Percentiles rank a stretch among this genome's conserved stretches.
These are phyloP conservation scores for Pardalotus punctatus DNA, from an alignment of 2,113 vertebrate species.

Conservation along the genomic window DNA sequence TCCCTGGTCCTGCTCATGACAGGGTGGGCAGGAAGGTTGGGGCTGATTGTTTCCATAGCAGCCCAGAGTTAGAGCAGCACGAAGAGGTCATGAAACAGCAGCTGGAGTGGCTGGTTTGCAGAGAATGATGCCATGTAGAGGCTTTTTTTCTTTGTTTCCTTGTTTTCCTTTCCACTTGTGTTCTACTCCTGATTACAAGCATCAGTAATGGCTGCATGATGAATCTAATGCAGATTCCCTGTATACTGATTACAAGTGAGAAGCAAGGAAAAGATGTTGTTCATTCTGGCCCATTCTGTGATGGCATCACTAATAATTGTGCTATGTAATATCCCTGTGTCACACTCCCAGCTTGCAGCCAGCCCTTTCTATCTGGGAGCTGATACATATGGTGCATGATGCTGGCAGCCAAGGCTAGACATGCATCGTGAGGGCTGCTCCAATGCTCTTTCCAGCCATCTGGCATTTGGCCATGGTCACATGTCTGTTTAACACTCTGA, in stretches of 20 bases:
- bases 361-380: background rate
- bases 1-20: background rate
- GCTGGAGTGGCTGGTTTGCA: background rate
- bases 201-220: background rate
- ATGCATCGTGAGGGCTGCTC: background rate
- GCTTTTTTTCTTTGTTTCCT: background rate
- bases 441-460: background rate
- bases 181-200: background rate
- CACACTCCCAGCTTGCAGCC: background rate
- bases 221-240: background rate
- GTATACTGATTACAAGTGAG: background rate
- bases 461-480: constrained; percentile 2
- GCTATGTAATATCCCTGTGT: background rate
- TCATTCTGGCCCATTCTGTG: background rate
- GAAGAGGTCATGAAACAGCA: background rate
- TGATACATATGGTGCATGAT: background rate
- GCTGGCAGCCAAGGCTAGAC: background rate
- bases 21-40: background rate
- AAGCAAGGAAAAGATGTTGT: background rate
- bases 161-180: background rate
- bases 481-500: background rate
- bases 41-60: background rate
- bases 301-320: background rate
- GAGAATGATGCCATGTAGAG: background rate
- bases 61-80: background rate